Evolutionary conservation across 2,888 invertebrate species (phyloP).

Genomic region (Mechanitis mazaeus): DNA sequence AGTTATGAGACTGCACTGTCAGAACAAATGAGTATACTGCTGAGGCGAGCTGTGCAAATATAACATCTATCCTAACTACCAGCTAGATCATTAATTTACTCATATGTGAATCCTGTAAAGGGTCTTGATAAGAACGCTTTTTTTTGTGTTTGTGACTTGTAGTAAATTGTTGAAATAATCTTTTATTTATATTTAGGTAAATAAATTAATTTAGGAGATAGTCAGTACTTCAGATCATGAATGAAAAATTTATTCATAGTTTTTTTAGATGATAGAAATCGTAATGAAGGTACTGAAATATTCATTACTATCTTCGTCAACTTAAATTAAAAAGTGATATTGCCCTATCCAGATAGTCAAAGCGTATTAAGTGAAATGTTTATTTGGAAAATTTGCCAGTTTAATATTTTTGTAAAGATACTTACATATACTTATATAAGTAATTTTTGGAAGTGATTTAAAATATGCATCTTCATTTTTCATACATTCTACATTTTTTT

Average conservation of each 20-base stretch:
- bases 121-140: too few relatives aligned
- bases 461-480: conserved; percentile 12
- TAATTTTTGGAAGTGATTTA: conserved; percentile 9
- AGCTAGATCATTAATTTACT: too few relatives aligned
- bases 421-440: conserved; percentile 5
- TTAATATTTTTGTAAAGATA: not conserved
- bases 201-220: not conserved
- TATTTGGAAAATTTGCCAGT: too few relatives aligned
- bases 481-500: conserved; percentile 43
- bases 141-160: too few relatives aligned
- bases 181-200: not conserved
- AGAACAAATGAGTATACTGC: too few relatives aligned
- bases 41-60: too few relatives aligned
- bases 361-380: not conserved
- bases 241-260: not conserved
- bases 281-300: not conserved
- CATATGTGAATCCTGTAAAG: too few relatives aligned
- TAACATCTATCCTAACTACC: too few relatives aligned
- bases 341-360: not conserved
- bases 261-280: not conserved
- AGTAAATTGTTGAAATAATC: too few relatives aligned
- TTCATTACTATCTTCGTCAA: too few relatives aligned
- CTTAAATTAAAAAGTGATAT: not conserved
- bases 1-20: too few relatives aligned
- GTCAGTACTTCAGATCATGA: not conserved